Evolutionary conservation across 2,888 invertebrate species (phyloP).

Genomic region (Leucoptera coffeella): DNA sequence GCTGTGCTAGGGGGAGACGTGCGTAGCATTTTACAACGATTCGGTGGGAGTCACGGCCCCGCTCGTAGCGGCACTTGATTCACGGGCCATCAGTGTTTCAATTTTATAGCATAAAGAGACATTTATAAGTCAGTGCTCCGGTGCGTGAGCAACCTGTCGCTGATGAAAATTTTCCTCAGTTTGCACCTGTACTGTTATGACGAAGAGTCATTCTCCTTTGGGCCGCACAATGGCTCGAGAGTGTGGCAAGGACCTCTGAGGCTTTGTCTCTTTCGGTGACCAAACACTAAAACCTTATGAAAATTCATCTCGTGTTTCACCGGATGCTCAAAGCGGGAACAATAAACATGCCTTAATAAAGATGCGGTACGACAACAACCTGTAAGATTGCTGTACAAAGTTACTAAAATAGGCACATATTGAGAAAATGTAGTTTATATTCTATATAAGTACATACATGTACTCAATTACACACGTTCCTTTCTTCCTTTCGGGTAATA

Average conservation of each 20-base stretch:
- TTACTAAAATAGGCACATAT: no score
- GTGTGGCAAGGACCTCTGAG: conserved; percentile 24
- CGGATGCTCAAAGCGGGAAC: no score
- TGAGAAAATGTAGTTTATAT: no score
- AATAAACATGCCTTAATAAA: no score
- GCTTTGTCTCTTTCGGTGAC: conserved; percentile 30
- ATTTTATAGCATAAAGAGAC: neutral
- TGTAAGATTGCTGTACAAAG: no score
- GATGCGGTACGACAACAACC: no score
- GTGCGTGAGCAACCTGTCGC: conserved; percentile 16
- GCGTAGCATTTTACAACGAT: conserved; percentile 16
- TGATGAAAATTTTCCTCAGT: conserved; percentile 24
- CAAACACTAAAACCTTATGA: conserved; percentile 31
- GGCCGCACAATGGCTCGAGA: conserved; percentile 35
- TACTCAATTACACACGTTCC: no score
- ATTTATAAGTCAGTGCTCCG: conserved; percentile 17
- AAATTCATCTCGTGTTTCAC: conserved; percentile 33
- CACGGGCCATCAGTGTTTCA: no score
- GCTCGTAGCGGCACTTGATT: no score
- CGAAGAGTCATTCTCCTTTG: conserved; percentile 34
- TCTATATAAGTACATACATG: no score
- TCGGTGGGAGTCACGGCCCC: conserved; percentile 22
- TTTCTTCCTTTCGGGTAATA: no score
- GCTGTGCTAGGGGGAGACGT: conserved; percentile 13
- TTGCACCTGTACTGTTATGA: conserved; percentile 26